Conservation (phyloP, 1,140 invertebrate species). For the Elysia chlorotica region DNA sequence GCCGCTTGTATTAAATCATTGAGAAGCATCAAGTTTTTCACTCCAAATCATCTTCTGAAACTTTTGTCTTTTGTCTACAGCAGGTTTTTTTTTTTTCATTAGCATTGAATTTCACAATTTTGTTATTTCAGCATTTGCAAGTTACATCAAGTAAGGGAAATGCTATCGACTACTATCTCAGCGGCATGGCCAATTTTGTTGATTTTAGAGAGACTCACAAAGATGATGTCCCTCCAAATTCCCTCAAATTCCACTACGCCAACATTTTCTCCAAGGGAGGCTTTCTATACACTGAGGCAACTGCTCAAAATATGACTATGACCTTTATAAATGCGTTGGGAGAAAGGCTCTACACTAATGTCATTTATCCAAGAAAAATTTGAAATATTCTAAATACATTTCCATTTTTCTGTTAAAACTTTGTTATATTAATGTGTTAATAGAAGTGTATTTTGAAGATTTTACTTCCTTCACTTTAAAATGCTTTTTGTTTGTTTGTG, state of each 20-base stretch:
- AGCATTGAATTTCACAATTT: too few relatives aligned
- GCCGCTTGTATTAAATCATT: too few relatives aligned
- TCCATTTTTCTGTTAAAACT: too few relatives aligned
- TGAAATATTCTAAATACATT: too few relatives aligned
- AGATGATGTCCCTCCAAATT: conserved; percentile 45
- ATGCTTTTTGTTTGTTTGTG: too few relatives aligned
- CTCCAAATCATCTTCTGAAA: too few relatives aligned
- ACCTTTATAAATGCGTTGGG: conserved; percentile 50
- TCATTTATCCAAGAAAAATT: conserved; percentile 25
- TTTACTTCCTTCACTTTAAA: too few relatives aligned
- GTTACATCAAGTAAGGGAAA: conserved; percentile 24
- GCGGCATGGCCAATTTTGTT: conserved; percentile 60
- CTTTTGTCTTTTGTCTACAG: too few relatives aligned
- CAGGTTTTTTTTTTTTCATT: too few relatives aligned
- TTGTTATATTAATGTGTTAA: too few relatives aligned
- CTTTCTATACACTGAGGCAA: conserved; percentile 55
- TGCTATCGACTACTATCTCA: conserved; percentile 59
- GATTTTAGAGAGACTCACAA: conserved; percentile 50
- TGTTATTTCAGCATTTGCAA: conserved; percentile 47
- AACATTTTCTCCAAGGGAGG: conserved; percentile 51
- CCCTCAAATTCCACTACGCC: conserved; percentile 59
- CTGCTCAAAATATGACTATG: conserved; percentile 52
- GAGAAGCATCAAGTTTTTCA: too few relatives aligned
- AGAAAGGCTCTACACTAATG: conserved; percentile 19
- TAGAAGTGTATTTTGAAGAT: too few relatives aligned